Evolutionary conservation across 30 jellyfish, hydroid and myxozoan species (phyloP), one percentile per base, ranked within the genome.

Genomic region (Aurelia sp.): DNA sequence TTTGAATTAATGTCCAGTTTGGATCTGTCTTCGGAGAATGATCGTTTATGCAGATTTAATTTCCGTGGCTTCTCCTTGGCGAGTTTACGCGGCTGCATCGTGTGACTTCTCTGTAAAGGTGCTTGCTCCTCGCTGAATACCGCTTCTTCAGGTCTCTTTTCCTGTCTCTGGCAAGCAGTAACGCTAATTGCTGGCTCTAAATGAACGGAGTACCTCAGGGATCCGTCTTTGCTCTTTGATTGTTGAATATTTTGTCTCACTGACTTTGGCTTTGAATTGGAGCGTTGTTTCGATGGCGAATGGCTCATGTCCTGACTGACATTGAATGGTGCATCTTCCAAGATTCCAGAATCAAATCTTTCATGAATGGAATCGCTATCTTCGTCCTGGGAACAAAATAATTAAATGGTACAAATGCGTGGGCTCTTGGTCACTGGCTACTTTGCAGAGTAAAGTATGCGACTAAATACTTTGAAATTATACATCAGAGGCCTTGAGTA

Each of bases 321-420:
- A 58, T 33, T 82, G 65, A 69, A 62, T 40, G 55, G 37, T 41
- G 80, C 89, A 37, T 82, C 92, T 59, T 82, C 92, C 23, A 60
- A 60, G 12, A 82, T 82, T 13, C 92, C 92, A 52, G 92, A 82
- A 57, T 82, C 92, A 60, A 47, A 82, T 44, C 92, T 70, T n/a
- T 82, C 92, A 62, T 82, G 92, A 5, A 57, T n/a, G 5, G 92
- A 82, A 57, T 66, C 72, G n/a, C 74, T 74, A 58, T 82, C 92
- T 18, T 61, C 72, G 5, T 81, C 83, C 91, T 81, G 78, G 20
- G 51, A 22, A 67, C 22, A 53, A 55, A 50, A 59, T 12, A 50
- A 59, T 12, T 10, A 13, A 59, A 44, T 44, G 15, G 15, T 44
- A 44, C 10, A 13, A 44, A 44, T 44, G 10, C 8, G 15, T 5